These are phyloP conservation scores for Salvelinus alpinus DNA, from an alignment of 2,113 vertebrate species.

Conservation along the genomic window DNA sequence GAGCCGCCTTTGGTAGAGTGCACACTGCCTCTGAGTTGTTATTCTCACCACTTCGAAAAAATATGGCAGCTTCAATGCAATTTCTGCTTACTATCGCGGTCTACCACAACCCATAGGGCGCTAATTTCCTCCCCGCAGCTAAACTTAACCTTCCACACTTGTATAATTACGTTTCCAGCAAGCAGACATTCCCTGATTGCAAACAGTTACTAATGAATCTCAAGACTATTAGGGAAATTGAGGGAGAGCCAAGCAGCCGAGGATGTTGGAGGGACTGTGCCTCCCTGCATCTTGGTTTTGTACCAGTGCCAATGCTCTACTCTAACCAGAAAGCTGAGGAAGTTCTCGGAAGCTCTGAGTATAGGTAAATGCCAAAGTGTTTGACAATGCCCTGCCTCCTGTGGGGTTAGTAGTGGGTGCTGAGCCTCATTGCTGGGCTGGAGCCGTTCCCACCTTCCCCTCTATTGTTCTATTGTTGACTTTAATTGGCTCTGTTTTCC, in stretches of 20 bases:
- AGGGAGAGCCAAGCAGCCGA: background rate
- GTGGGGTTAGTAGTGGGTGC: conserved; percentile 13
- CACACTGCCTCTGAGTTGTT: conserved; percentile 4
- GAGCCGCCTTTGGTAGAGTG: conserved; percentile 9
- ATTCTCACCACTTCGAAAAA: background rate
- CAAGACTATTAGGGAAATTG: background rate
- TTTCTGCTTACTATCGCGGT: background rate
- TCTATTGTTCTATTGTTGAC: conserved; percentile 43
- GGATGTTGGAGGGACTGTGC: background rate
- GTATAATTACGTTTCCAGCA: background rate
- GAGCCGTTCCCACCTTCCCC: conserved; percentile 16
- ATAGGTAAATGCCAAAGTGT: conserved; percentile 7
- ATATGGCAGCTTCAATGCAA: background rate
- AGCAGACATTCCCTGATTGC: background rate
- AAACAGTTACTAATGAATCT: background rate
- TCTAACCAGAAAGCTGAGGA: background rate
- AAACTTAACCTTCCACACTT: background rate
- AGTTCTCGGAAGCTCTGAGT: background rate
- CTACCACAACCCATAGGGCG: background rate
- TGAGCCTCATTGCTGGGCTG: conserved; percentile 20
- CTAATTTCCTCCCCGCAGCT: background rate
- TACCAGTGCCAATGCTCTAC: background rate
- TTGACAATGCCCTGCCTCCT: background rate
- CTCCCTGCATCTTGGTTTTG: background rate
- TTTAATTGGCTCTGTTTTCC: conserved; percentile 54